Evolutionary conservation across 2,888 invertebrate genomes (phyloP).

Genomic region (Netelia inedita): DNA sequence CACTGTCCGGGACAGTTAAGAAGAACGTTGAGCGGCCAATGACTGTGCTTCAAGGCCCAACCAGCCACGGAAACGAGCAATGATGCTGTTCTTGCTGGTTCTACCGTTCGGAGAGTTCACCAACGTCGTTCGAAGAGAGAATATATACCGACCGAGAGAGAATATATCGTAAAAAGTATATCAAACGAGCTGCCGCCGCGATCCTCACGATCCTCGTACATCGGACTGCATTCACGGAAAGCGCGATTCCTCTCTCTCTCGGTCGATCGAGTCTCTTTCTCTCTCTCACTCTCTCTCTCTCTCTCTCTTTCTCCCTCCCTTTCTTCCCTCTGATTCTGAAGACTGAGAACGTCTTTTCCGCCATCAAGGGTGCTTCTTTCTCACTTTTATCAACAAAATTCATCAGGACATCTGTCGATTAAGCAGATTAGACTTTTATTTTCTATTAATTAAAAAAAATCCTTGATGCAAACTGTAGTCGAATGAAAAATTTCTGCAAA

Average conservation of each 20-base stretch:
- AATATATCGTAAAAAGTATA: slow-evolving; percentile 69
- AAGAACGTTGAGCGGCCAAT: slow-evolving; percentile 23
- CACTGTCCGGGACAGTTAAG: neutral
- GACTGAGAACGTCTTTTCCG: neutral
- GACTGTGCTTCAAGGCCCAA: slow-evolving; percentile 31
- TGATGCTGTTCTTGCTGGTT: slow-evolving; percentile 64
- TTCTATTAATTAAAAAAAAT: too few relatives aligned
- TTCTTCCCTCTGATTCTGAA: neutral
- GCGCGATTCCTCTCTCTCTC: slow-evolving; percentile 52
- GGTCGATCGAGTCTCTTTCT: slow-evolving; percentile 50
- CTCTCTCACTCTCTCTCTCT: slow-evolving; percentile 17
- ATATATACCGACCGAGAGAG: slow-evolving; percentile 31
- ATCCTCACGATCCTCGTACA: slow-evolving; percentile 59
- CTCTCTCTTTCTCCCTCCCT: slow-evolving; percentile 1
- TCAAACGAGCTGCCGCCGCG: slow-evolving; percentile 71
- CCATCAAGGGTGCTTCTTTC: neutral
- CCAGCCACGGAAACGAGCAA: slow-evolving; percentile 76
- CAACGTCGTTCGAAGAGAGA: slow-evolving; percentile 36
- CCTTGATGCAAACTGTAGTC: too few relatives aligned
- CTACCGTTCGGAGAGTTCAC: slow-evolving; percentile 42
- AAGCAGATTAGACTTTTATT: neutral
- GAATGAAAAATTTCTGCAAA: too few relatives aligned
- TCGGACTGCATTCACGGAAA: slow-evolving; percentile 69
- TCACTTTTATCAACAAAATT: neutral
- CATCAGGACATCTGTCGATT: neutral